Percentiles rank a stretch among this genome's conserved stretches.
phyloP scores from a whole-genome alignment of 2,888 invertebrate genomes.

The Agrochola circellaris region DNA sequence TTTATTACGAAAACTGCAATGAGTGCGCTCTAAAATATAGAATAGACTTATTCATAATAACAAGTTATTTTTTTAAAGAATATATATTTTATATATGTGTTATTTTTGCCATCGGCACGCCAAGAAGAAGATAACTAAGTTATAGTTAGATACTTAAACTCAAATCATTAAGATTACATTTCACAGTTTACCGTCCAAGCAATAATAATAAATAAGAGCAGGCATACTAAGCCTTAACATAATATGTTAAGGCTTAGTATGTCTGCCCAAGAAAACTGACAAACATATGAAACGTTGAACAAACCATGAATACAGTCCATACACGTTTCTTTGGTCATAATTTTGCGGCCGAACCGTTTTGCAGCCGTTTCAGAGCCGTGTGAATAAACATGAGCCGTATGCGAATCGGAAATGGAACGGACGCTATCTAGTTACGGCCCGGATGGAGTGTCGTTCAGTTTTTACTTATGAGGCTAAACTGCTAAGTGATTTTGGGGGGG shows the following conservation, averaged over 20 bases:
- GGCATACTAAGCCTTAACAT: not conserved
- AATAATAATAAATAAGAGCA: not conserved
- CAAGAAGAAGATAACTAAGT: too few species aligned
- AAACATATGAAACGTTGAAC: constrained; percentile 1
- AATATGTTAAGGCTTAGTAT: too few species aligned
- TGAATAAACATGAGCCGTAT: constrained; percentile 61
- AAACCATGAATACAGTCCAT: constrained; percentile 21
- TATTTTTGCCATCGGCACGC: too few species aligned
- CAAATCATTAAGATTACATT: not conserved
- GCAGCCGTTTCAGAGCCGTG: constrained; percentile 33
- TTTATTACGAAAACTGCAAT: constrained; percentile 2
- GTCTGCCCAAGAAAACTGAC: not conserved
- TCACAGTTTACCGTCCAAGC: too few species aligned
- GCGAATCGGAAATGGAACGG: constrained; percentile 57
- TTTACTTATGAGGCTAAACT: constrained; percentile 49
- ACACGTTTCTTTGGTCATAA: constrained; percentile 45
- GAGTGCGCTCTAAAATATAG: not conserved
- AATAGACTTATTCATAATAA: not conserved
- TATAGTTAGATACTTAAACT: not conserved
- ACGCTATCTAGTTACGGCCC: constrained; percentile 49
- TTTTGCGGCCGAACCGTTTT: constrained; percentile 56
- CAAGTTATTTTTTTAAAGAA: not conserved
- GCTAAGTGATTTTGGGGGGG: constrained; percentile 42
- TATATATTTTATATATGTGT: too few species aligned
- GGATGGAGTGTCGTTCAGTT: constrained; percentile 44